Base-by-base conservation (phyloP, 2,113 vertebrate genomes). In the Rhabdomys dilectus region DNA sequence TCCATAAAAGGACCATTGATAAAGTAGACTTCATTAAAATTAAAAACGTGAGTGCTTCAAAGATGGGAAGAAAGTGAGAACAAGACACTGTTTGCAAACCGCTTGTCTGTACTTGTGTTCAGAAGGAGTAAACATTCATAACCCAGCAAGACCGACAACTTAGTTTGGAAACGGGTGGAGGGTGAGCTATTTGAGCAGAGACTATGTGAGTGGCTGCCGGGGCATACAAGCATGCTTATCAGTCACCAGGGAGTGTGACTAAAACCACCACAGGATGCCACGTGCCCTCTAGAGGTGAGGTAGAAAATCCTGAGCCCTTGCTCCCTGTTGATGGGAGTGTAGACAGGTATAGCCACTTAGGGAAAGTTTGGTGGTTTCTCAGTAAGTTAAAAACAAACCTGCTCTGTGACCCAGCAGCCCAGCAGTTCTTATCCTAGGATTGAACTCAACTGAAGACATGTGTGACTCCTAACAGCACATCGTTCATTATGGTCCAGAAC, bases 21-120 rank as follows among this genome's bases (percentile, higher is more conserved):
- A 93, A 82, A 48, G 22, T 94, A 48, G 51, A 39, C 60, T 73
- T 95, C 42, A 51, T 89, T 89, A 89, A 89, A 81, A 94, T 93
- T 24, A 88, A 94, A 92, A 91, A 60, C 17, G 64, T 76, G 45
- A 82, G 22, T 19, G 39, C 56, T 84, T 96, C 16, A 72, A 80
- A 77, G 84, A 36, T 22, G 10, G 56, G 78, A 76, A 94, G 72
- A 86, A 72, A 91, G 75, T 88, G 82, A 76, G 85, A 92, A 31
- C 60, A 91, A 64, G 48, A 86, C 72, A 70, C 42, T 66, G 75
- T 70, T 89, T 88, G 70, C 34, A 85, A 73, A 68, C 60, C 19
- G 21, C 78, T 26, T 45, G 29, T 26, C 77, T 82, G 36, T 64
- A 12, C 19, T 85, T 77, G 64, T 76, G 48, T 91, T 96, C 58